Evolutionary conservation across 2,113 vertebrate species (phyloP).

Genomic region (Seriola quinqueradiata): DNA sequence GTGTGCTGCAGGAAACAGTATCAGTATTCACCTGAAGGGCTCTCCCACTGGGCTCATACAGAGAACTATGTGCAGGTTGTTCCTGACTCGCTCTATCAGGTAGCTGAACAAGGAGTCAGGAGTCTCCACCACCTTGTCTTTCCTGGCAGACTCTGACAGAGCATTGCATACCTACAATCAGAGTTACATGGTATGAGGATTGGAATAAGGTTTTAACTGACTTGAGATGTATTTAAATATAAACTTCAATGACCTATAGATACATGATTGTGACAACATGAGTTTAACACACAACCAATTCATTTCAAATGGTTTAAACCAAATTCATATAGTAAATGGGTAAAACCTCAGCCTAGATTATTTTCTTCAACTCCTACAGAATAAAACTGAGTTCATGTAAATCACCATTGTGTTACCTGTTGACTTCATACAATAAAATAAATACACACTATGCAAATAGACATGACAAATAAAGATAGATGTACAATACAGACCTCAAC

Average conservation of each 20-base stretch:
- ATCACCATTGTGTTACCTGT: not conserved
- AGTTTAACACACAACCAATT: no score
- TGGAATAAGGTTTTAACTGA: not conserved
- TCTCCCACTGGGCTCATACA: constrained; percentile 92
- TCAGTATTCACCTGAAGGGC: constrained; percentile 86
- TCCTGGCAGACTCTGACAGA: constrained; percentile 84
- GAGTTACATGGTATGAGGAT: not conserved
- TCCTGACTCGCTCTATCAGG: constrained; percentile 89
- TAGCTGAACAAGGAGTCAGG: constrained; percentile 88
- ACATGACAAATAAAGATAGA: not conserved
- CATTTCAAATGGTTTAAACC: not conserved
- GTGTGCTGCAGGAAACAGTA: not conserved
- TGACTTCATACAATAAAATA: no score
- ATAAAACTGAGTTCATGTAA: no score
- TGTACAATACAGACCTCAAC: constrained; percentile 82
- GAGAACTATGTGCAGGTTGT: constrained; percentile 90
- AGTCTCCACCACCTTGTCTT: constrained; percentile 83
- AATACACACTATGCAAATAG: not conserved
- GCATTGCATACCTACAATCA: constrained; percentile 81
- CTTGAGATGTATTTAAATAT: no score
- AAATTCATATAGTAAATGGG: not conserved
- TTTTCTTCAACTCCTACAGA: no score
- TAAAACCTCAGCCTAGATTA: no score
- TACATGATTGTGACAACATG: no score
- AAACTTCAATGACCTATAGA: no score